Conservation (phyloP, 2,113 vertebrate species). For the Pipra filicauda region DNA sequence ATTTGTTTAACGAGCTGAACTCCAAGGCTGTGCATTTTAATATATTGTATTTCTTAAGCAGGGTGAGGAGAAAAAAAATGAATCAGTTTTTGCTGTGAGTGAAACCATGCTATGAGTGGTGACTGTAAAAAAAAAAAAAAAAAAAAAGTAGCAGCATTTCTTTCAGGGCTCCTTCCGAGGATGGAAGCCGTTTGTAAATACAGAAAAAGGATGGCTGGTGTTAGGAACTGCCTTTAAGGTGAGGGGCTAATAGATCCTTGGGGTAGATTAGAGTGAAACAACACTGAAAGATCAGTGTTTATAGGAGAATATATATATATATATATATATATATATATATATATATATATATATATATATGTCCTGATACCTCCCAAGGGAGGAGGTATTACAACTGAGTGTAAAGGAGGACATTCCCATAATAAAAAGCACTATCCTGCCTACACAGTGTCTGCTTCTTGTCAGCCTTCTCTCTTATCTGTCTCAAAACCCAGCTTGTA, state of each 20-base stretch:
- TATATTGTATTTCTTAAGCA: not conserved
- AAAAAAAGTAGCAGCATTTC: not conserved
- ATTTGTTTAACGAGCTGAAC: constrained; percentile 9
- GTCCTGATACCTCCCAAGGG: not conserved
- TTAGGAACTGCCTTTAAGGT: not conserved
- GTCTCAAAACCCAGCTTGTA: not conserved
- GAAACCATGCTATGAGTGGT: not conserved
- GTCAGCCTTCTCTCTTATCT: not conserved
- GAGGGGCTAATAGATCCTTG: not conserved
- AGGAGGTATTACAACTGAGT: not conserved
- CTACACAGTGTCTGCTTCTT: not conserved
- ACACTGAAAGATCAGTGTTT: not conserved
- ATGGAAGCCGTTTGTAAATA: not conserved
- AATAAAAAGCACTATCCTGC: not conserved
- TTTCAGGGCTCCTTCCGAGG: not conserved
- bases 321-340: not conserved
- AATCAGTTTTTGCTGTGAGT: not conserved
- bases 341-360: not conserved
- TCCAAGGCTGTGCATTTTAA: not conserved
- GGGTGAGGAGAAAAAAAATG: not conserved
- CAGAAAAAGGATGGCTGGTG: not conserved
- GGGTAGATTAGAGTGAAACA: not conserved
- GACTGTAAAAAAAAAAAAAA: not conserved
- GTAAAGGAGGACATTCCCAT: not conserved
- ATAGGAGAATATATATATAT: too few relatives aligned